A percentile compares a stretch with the other conserved stretches of the same genome.
Conservation (phyloP, 2,888 invertebrate genomes). For the Nephrotoma appendiculata region DNA sequence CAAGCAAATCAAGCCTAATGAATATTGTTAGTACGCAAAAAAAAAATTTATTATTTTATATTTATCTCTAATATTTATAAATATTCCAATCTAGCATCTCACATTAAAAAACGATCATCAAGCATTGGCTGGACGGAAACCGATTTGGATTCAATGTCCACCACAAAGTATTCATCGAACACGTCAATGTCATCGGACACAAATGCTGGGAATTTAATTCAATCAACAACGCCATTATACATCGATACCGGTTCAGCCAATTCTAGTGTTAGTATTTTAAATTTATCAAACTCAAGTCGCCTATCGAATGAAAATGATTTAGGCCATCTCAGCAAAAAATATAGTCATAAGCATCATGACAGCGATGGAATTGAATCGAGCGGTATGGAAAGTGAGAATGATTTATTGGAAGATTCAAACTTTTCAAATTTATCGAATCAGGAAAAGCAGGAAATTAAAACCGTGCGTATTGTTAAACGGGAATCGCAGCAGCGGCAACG, state of each 20-base stretch:
- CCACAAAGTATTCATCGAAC: conserved; percentile 60
- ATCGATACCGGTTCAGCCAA: conserved; percentile 42
- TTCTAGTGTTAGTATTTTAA: conserved; percentile 16
- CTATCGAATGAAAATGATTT: conserved; percentile 3
- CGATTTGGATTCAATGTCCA: conserved; percentile 70
- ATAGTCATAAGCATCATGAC: conserved; percentile 21
- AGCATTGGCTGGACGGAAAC: conserved; percentile 73
- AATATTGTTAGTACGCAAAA: background rate
- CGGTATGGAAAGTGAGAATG: conserved; percentile 31
- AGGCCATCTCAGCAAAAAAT: background rate
- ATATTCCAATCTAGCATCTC: conserved; percentile 13
- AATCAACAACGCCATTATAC: conserved; percentile 45
- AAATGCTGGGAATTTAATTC: conserved; percentile 18
- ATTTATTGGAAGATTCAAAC: conserved; percentile 27
- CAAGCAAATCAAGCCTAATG: conserved; percentile 35
- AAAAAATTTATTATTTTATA: background rate
- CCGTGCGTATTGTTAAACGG: conserved; percentile 83
- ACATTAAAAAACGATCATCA: conserved; percentile 41
- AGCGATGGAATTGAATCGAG: conserved; percentile 28
- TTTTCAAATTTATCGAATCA: conserved; percentile 48
- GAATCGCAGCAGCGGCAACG: conserved; percentile 77
- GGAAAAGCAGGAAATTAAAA: conserved; percentile 82
- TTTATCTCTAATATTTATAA: background rate
- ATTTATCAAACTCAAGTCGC: conserved; percentile 18
- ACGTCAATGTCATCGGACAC: conserved; percentile 38